Conservation (phyloP, 2,797 vertebrate genomes). For the Propithecus perrieri region DNA sequence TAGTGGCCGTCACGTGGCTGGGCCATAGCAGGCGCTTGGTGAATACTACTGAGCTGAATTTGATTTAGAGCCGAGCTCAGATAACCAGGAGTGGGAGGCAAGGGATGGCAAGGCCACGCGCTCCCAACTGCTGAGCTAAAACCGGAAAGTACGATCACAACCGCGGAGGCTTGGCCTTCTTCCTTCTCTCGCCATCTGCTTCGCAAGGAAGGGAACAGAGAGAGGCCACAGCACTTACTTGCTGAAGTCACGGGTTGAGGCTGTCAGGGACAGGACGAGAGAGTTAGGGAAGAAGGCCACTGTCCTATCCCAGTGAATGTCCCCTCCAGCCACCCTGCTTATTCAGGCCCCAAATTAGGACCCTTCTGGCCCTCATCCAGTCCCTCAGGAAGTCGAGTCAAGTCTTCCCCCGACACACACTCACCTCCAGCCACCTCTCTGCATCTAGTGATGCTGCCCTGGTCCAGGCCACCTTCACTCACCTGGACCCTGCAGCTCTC, state of each 20-base stretch:
- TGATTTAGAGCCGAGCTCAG: conserved; percentile 31
- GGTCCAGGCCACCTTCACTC: background rate
- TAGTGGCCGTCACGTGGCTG: background rate
- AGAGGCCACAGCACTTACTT: conserved; percentile 62
- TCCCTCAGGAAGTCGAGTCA: background rate
- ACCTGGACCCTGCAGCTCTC: background rate
- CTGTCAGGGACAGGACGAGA: background rate
- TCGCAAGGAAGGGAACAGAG: conserved; percentile 58
- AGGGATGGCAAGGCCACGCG: conserved; percentile 43
- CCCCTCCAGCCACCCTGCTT: background rate
- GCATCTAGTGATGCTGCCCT: rapidly evolving
- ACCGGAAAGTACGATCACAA: conserved; percentile 68
- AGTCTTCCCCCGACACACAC: background rate
- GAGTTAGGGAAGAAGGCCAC: background rate
- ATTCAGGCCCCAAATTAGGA: background rate
- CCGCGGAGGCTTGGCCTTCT: conserved; percentile 65
- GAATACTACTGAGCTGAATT: background rate
- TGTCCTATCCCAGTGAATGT: background rate
- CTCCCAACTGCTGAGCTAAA: conserved; percentile 68
- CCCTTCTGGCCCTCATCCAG: background rate
- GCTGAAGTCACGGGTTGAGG: conserved; percentile 14
- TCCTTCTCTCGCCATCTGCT: conserved; percentile 74
- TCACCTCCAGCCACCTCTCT: background rate
- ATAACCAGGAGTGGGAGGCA: conserved; percentile 60
- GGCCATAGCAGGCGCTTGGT: background rate